Conservation (phyloP, 2,113 vertebrate species). For the Colius striatus region DNA sequence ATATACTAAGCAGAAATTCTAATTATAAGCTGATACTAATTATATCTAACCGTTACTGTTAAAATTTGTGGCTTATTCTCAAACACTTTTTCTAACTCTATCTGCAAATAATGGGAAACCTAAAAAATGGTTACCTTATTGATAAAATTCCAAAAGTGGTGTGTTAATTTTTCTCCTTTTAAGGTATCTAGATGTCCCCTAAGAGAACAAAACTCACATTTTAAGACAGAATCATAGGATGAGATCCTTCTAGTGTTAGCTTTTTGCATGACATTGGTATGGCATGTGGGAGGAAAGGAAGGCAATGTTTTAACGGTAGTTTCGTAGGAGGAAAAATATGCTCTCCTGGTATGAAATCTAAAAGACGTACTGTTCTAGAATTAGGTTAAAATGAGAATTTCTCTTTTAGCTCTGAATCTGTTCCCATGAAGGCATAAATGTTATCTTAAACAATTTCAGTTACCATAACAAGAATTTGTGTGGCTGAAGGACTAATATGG, state of each 20-base stretch:
- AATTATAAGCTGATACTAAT: background rate
- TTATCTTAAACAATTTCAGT: background rate
- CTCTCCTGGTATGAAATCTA: slow-evolving; percentile 19
- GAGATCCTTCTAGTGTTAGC: background rate
- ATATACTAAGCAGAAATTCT: background rate
- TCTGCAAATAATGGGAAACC: background rate
- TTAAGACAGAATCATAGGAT: background rate
- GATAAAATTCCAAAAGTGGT: background rate
- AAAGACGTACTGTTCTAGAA: slow-evolving; percentile 39
- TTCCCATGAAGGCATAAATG: background rate
- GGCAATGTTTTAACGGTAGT: slow-evolving; percentile 26
- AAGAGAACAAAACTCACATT: background rate
- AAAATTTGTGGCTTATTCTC: background rate
- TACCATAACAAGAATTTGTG: background rate
- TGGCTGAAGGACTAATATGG: background rate
- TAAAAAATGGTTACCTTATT: background rate
- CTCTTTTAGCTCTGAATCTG: slow-evolving; percentile 2
- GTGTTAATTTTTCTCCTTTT: slow-evolving; percentile 14
- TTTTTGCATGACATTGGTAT: slow-evolving; percentile 36
- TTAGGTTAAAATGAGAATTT: slow-evolving; percentile 40
- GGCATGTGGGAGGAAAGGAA: slow-evolving; percentile 47
- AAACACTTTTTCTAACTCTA: background rate
- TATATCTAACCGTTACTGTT: background rate
- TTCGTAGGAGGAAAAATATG: slow-evolving; percentile 56
- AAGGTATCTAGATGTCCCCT: background rate